These are phyloP conservation scores for Cheiracanthium punctorium DNA, from an alignment of 2,888 invertebrate species.

Conservation along the genomic window DNA sequence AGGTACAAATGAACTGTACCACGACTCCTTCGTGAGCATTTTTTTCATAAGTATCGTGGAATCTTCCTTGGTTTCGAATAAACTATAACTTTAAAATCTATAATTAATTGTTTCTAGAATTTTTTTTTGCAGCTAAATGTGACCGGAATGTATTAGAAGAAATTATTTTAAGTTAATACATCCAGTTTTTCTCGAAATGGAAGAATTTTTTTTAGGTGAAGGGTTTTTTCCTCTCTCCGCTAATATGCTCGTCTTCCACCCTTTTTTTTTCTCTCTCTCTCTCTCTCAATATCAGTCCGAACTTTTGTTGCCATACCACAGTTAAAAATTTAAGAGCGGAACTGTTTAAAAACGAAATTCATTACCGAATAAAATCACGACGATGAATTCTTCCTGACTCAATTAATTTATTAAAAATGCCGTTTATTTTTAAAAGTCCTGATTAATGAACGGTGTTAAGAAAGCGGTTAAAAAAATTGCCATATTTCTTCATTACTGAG, in stretches of 20 bases:
- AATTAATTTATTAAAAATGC: constrained; percentile 70
- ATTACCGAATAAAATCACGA: constrained; percentile 39
- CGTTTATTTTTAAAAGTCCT: constrained; percentile 67
- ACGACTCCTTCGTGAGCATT: too few species aligned
- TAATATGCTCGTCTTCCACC: background rate
- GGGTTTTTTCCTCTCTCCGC: background rate
- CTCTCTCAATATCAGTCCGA: background rate
- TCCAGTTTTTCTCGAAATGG: too few species aligned
- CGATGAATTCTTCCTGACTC: constrained; percentile 48
- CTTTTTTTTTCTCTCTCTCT: background rate
- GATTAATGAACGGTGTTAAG: constrained; percentile 63
- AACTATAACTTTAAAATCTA: too few species aligned
- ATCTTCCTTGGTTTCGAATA: too few species aligned
- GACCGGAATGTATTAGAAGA: too few species aligned
- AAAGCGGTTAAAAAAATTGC: constrained; percentile 41
- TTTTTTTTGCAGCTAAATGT: too few species aligned
- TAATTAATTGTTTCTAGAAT: too few species aligned
- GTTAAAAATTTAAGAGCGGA: background rate
- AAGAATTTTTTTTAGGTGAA: background rate
- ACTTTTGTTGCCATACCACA: constrained; percentile 2
- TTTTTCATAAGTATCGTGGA: too few species aligned
- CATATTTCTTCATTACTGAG: constrained; percentile 68
- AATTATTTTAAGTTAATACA: too few species aligned
- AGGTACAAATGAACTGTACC: too few species aligned
- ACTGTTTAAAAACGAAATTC: background rate